Percentiles rank a stretch among this genome's conserved stretches.
Evolutionary conservation across 1,140 invertebrate genomes (phyloP).

Genomic region (Bombus difficillimus): DNA sequence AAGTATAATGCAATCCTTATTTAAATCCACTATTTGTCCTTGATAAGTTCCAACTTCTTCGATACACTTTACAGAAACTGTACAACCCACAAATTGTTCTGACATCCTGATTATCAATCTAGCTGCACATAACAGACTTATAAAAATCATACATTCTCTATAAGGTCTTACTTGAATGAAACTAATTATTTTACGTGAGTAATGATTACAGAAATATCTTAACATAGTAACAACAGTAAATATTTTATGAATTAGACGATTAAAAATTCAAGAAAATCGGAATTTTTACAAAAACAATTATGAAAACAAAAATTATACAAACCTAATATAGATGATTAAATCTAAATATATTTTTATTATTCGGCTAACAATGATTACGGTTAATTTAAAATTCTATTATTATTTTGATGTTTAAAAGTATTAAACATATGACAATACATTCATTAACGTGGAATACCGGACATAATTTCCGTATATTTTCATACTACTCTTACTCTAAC

Average conservation of each 20-base stretch:
- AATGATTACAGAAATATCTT: not conserved
- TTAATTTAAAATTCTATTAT: not conserved
- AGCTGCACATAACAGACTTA: not conserved
- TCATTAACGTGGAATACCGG: constrained; percentile 13
- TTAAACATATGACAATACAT: not conserved
- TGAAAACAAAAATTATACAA: constrained; percentile 5
- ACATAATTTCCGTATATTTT: constrained; percentile 28
- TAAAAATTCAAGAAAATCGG: not conserved
- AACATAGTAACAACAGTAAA: not conserved
- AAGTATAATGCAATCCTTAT: constrained; percentile 88
- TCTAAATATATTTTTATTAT: not conserved
- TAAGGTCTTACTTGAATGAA: not conserved
- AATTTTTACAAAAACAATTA: not conserved
- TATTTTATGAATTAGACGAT: not conserved
- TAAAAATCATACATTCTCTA: not conserved
- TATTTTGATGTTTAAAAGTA: not conserved
- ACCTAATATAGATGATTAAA: constrained; percentile 14
- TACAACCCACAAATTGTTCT: constrained; percentile 88
- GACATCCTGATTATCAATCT: constrained; percentile 78
- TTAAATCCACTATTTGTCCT: constrained; percentile 90
- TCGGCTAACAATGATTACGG: not conserved
- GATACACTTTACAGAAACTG: constrained; percentile 90
- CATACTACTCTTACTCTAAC: constrained; percentile 28
- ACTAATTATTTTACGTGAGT: not conserved
- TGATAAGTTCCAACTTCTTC: constrained; percentile 88